Conservation (phyloP, 2,888 invertebrate species). For the Brenthis hecate region DNA sequence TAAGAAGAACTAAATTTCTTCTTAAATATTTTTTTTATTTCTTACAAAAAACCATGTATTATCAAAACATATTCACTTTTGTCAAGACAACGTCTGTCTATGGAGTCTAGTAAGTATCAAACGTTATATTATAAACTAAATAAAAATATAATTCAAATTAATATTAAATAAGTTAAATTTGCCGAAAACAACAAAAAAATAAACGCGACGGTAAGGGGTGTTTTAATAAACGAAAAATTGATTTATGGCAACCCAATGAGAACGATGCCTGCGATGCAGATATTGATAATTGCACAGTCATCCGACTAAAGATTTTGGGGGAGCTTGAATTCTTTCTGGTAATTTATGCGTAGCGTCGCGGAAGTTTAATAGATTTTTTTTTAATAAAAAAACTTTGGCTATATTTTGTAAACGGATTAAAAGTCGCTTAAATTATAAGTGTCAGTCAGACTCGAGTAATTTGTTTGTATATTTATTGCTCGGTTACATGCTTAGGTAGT, state of each 20-base stretch:
- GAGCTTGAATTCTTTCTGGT: slow-evolving; percentile 26
- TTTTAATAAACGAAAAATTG: slow-evolving; percentile 76
- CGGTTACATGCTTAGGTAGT: no score
- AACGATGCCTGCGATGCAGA: slow-evolving; percentile 55
- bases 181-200: not conserved
- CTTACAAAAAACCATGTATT: no score
- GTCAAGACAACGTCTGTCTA: no score
- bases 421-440: slow-evolving; percentile 8
- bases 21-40: no score
- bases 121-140: no score
- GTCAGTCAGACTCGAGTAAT: not conserved
- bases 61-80: no score
- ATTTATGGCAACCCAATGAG: slow-evolving; percentile 69
- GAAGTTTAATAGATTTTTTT: slow-evolving; percentile 35
- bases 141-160: not conserved
- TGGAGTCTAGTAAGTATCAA: not conserved
- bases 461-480: not conserved
- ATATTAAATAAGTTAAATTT: not conserved
- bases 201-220: slow-evolving; percentile 45
- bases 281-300: slow-evolving; percentile 73
- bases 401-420: slow-evolving; percentile 23
- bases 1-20: no score
- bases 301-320: slow-evolving; percentile 48
- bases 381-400: slow-evolving; percentile 23
- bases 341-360: slow-evolving; percentile 28